Percentiles rank a stretch among this genome's conserved stretches.
Conservation (phyloP, 2,888 invertebrate species). For the Caenorhabditis sinica region DNA sequence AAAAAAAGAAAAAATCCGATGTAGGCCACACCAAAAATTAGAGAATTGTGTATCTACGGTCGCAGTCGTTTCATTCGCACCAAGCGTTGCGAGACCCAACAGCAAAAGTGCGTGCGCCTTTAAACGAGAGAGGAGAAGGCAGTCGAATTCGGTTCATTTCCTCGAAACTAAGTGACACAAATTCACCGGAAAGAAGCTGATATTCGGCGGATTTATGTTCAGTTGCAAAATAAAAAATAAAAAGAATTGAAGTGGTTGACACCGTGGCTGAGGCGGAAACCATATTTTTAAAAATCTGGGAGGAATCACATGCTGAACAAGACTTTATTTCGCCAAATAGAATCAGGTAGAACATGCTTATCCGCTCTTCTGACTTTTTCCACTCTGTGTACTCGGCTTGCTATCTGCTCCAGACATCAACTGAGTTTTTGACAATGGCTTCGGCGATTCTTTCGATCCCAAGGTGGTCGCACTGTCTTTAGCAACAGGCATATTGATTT, state of each 20-base stretch:
- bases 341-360: neutral
- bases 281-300: too few species aligned
- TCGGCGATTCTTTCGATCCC: constrained; percentile 24
- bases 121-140: constrained; percentile 16
- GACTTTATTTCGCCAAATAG: neutral
- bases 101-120: constrained; percentile 56
- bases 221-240: too few species aligned
- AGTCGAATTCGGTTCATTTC: neutral
- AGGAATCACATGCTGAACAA: neutral
- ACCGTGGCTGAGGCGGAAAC: too few species aligned
- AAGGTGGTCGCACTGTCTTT: constrained; percentile 17
- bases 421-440: neutral
- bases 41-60: constrained; percentile 49
- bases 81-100: constrained; percentile 55
- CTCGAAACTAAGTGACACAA: too few species aligned
- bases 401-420: neutral
- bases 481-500: constrained; percentile 5
- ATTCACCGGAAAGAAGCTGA: too few species aligned
- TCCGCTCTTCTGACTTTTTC: constrained; percentile 14
- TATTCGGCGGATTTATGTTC: too few species aligned
- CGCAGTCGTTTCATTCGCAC: constrained; percentile 28
- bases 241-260: too few species aligned
- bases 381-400: neutral
- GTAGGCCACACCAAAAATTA: constrained; percentile 51
- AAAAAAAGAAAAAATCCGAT: constrained; percentile 56